These are phyloP conservation scores for Excalfactoria chinensis DNA, from an alignment of 2,113 vertebrate genomes.

Conservation along the genomic window DNA sequence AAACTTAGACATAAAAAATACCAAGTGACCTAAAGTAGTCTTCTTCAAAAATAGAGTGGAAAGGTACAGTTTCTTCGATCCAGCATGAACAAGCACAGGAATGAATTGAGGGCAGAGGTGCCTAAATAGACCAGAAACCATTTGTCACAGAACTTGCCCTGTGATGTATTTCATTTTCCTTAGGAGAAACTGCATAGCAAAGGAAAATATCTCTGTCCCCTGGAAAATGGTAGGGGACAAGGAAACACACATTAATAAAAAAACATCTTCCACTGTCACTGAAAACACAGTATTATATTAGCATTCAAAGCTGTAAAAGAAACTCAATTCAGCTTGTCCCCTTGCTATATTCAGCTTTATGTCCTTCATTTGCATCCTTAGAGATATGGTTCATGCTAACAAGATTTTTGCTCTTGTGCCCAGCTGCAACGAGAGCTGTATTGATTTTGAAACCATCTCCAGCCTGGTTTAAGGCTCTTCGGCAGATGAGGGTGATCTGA, in stretches of 20 bases:
- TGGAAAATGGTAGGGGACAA: constrained; percentile 2
- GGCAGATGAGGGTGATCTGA: neutral
- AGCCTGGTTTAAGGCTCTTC: neutral
- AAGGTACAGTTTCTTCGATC: neutral
- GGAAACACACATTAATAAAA: constrained; percentile 23
- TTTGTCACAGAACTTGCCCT: constrained; percentile 40
- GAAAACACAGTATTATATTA: neutral
- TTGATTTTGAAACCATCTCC: neutral
- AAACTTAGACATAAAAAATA: neutral
- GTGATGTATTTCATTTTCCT: constrained; percentile 58
- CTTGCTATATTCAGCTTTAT: neutral
- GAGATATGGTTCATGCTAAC: neutral
- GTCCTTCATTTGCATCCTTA: neutral
- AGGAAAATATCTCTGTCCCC: constrained; percentile 38
- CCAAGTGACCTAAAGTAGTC: neutral
- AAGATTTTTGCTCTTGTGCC: neutral
- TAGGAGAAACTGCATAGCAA: constrained; percentile 50
- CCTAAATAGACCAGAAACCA: constrained; percentile 58
- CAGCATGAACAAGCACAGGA: constrained; percentile 43
- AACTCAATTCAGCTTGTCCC: neutral
- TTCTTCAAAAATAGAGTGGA: constrained; percentile 43
- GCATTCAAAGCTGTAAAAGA: neutral
- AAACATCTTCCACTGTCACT: neutral
- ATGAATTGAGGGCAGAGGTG: constrained; percentile 67
- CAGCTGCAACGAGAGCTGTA: neutral